Base-by-base conservation (phyloP, 2,888 invertebrate species). In the Tachina lurida region DNA sequence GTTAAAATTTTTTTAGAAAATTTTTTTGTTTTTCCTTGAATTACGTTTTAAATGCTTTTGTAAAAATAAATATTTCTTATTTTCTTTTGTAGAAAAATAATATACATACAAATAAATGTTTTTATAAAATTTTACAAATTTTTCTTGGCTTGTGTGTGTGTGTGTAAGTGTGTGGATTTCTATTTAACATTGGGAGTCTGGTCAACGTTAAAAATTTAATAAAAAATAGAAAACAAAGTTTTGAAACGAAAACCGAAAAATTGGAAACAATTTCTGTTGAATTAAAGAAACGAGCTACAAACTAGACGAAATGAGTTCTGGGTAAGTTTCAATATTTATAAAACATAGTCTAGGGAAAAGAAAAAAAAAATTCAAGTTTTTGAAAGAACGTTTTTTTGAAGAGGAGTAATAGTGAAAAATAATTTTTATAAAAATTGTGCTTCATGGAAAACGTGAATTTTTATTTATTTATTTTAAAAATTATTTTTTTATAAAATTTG, bases 251-350 rank as follows among this genome's bases (percentile, higher is more conserved):
- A 56, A 31, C n/a, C 47, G 3, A 54, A 19, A 5, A 70, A 60
- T 60, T 73, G 39, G 49, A 39, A 73, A 17, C 8, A 71, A 19
- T 39, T 73, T 52, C 19, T 47, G n/a, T 31, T n/a, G 43, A 41
- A n/a, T 15, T 52, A 56, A 56, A 22, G 54, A 52, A 75, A 31
- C 31, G 31, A 39, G 1, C 9, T 22, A 41, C 70, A 54, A 54
- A 84, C 31, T 63, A 41, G 41, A 17, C 54, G 70, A 79, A 67
- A 86, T 86, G 85, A 86, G 82, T 86, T 86, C 85, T 86, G 85
- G 85, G 85, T 86, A 73, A 86, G 85, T 83, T 12, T 71, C 39
- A 60, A 39, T 45, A 13, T 19, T 39, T n/a, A 15, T 43, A 75
- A 70, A 79, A 31, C 8, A 41, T 10, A 65, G 41, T 39, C 45